Evolutionary conservation across 2,113 vertebrate species (phyloP).

Genomic region (Clupea harengus): DNA sequence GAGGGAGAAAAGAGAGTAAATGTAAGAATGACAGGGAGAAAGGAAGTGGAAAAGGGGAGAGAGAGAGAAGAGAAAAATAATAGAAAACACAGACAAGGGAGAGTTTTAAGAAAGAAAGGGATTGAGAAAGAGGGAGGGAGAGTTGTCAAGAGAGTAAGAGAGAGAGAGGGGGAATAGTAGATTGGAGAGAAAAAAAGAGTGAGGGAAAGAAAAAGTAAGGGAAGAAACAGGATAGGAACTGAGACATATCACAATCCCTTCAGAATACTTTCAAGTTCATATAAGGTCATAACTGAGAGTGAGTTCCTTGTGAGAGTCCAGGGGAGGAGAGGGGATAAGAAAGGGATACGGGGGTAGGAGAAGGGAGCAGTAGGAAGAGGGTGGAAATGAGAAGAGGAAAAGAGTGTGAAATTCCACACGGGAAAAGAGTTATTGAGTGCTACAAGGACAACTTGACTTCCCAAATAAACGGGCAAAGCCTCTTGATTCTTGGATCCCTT

Average conservation of each 20-base stretch:
- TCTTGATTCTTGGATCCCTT: not conserved
- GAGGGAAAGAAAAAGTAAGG: not conserved
- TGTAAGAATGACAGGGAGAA: not conserved
- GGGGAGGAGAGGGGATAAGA: not conserved
- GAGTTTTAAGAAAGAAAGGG: not conserved
- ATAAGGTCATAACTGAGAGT: not conserved
- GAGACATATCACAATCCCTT: not conserved
- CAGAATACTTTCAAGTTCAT: conserved; percentile 12
- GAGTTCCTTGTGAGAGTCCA: not conserved
- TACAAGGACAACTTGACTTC: not conserved
- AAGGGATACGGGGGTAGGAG: not conserved
- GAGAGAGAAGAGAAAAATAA: not conserved
- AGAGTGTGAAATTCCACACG: not conserved
- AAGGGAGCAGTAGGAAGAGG: not conserved
- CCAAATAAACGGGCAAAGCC: not conserved
- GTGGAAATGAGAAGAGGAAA: not conserved
- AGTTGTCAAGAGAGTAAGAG: conserved; percentile 15
- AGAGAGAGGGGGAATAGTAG: not conserved
- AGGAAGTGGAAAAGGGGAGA: not conserved
- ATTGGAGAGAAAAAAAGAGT: not conserved
- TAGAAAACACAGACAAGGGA: not conserved
- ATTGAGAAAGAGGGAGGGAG: not conserved
- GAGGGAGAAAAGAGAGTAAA: not conserved
- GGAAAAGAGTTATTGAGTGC: not conserved
- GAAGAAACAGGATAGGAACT: not conserved